Evolutionary conservation across 2,113 vertebrate genomes (phyloP), one percentile per base, ranked within the genome.

Genomic region (Galemys pyrenaicus): DNA sequence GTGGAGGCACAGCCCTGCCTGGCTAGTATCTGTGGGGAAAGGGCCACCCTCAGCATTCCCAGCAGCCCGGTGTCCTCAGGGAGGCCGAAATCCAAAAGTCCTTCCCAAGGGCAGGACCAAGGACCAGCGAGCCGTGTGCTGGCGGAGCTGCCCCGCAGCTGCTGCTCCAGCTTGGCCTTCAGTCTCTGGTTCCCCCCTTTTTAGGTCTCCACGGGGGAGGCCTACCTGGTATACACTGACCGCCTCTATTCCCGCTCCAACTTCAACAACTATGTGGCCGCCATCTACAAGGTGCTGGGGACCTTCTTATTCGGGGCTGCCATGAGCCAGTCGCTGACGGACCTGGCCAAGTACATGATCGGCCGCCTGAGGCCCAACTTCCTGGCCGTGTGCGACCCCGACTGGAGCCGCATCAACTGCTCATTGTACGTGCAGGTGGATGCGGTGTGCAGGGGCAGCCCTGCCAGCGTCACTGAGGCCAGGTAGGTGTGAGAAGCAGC

Each of bases 321-420:
- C 0, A 98, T 99, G 65, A 99, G 99, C 97, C 99, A 99, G 95
- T 99, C 99, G 0, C 98, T 99, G 44, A 99, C 99, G 0, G 99
- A 99, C 97, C 98, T 99, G 87, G 99, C 99, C 79, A 99, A 99
- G 80, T 99, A 98, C 97, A 99, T 99, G 94, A 99, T 99, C 0
- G 99, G 99, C 35, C 99, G 99, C 0, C 99, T 99, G 1, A 98
- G 99, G 56, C 99, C 99, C 0, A 99, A 99, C 97, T 99, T 99
- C 98, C 96, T 99, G 97, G 98, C 98, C 0, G 98, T 99, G 12
- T 99, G 99, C n/a, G 92, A 98, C 9, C 99, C 99, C 0, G 98
- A 98, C 91, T 98, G 98, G 98, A 97, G 98, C 70, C 97, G 93
- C 0, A 93, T 98, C 78, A 99, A 98, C 94, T 98, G 98, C 90